phyloP scores from a whole-genome alignment of 1,140 invertebrate genomes.

The Leucophenga varia region DNA sequence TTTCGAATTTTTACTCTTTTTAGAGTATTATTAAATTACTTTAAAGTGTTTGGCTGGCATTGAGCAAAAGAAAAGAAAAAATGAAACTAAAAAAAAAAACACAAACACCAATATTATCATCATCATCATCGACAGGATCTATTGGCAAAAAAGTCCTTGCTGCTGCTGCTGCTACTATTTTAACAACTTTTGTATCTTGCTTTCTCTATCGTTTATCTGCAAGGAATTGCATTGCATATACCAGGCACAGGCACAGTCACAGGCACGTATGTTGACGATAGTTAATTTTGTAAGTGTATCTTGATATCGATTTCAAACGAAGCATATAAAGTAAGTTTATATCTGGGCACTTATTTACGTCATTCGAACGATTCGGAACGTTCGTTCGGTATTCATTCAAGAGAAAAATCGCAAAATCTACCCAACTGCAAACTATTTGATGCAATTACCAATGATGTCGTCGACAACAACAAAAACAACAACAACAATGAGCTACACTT shows the following conservation, averaged over 20 bases:
- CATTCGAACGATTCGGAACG: too few relatives aligned
- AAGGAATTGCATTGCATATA: slow-evolving; percentile 54
- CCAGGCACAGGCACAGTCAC: too few relatives aligned
- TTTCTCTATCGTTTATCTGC: slow-evolving; percentile 42
- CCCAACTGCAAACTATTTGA: slow-evolving; percentile 32
- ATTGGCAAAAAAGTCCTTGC: too few relatives aligned
- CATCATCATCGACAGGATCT: too few relatives aligned
- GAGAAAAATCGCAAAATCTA: slow-evolving; percentile 4
- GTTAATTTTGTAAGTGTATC: slow-evolving; percentile 54
- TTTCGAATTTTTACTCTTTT: too few relatives aligned
- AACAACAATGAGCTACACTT: not conserved
- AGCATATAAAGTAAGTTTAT: slow-evolving; percentile 1
- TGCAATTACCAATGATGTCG: slow-evolving; percentile 35
- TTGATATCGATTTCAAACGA: slow-evolving; percentile 47
- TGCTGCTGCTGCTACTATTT: slow-evolving; percentile 10
- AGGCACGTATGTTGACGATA: slow-evolving; percentile 54
- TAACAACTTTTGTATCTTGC: slow-evolving; percentile 23
- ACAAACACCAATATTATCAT: too few relatives aligned
- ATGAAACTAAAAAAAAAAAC: too few relatives aligned
- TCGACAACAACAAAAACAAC: slow-evolving; percentile 15
- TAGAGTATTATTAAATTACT: too few relatives aligned
- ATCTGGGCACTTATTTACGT: slow-evolving; percentile 25
- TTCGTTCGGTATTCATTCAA: too few relatives aligned
- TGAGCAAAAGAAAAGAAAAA: too few relatives aligned
- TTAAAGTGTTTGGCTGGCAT: too few relatives aligned